Evolutionary conservation across 1,140 invertebrate species (phyloP), one percentile per base, ranked within the genome.

Genomic region (Drepana arcuata): DNA sequence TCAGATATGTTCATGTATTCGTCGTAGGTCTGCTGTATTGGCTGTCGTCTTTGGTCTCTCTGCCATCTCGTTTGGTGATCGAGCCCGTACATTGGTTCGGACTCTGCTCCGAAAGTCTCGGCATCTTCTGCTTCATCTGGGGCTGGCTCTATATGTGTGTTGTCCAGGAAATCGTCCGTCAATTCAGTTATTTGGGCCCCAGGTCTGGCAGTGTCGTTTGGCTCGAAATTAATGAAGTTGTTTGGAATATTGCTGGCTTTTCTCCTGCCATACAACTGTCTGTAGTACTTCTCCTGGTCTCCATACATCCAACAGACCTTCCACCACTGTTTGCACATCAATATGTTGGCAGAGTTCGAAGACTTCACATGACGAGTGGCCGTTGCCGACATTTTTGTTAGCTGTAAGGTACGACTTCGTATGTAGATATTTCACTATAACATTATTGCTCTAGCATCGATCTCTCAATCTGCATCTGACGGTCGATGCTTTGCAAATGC

Each of bases 241-340:
- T 44, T 47, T 32, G 68, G 71, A 2, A 67, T 49, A 59, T 77
- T 84, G 47, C 67, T 83, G 31, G 68, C 73, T 73, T 72, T 87
- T 52, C 87, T 84, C 60, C 87, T 89, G 7, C 89, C 90, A 68
- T 93, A 93, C 24, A 93, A 69, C 54, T 93, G 91, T 57, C 91
- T 83, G 81, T 93, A 93, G 72, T 92, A 91, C 63, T 93, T 93
- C 65, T 92, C 90, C 69, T 93, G 92, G 64, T 93, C 92, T 14
- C 92, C 92, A 62, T 93, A 91, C 83, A 93, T 90, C 88, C 91
- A 93, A 64, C 92, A 94, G 34, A 93, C 92, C 78, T 91, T 92
- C 92, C 92, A 93, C 92, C 92, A 94, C 83, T 93, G 91, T 71
- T 91, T 91, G 84, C 91, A 92, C 88, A 92, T 91, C 37, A 93